phyloP scores from a whole-genome alignment of 2,113 vertebrate genomes.

The Cephalopterus ornatus region DNA sequence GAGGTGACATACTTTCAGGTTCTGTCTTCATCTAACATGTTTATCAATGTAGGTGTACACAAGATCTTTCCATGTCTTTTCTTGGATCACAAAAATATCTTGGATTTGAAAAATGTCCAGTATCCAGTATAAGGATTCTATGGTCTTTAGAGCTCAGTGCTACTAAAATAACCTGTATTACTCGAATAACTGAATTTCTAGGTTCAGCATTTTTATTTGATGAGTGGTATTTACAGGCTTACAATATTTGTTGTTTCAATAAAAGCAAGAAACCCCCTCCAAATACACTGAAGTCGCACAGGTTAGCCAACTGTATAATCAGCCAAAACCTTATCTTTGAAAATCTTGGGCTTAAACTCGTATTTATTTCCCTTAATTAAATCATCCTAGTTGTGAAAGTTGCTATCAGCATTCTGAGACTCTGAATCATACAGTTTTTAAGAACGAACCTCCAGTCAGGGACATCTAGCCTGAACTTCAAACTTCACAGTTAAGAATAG shows the following conservation, averaged over 20 bases:
- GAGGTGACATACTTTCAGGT: neutral
- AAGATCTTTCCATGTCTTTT: neutral
- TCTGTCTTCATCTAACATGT: neutral
- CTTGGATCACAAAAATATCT: neutral
- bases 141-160: neutral
- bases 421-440: neutral
- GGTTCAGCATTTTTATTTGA: neutral
- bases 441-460: neutral
- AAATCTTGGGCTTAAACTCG: neutral
- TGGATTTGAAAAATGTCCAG: neutral
- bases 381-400: neutral
- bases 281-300: neutral
- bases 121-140: neutral
- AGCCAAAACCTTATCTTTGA: neutral
- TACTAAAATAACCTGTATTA: neutral
- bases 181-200: neutral
- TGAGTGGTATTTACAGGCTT: neutral
- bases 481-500: neutral
- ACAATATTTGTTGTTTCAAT: neutral
- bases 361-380: neutral
- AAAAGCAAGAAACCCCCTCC: neutral
- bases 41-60: neutral
- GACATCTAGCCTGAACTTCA: neutral
- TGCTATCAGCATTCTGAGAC: neutral
- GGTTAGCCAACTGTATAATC: neutral